These are phyloP conservation scores for Sebastes oblongus DNA, from an alignment of 2,797 vertebrate species.

Conservation along the genomic window DNA sequence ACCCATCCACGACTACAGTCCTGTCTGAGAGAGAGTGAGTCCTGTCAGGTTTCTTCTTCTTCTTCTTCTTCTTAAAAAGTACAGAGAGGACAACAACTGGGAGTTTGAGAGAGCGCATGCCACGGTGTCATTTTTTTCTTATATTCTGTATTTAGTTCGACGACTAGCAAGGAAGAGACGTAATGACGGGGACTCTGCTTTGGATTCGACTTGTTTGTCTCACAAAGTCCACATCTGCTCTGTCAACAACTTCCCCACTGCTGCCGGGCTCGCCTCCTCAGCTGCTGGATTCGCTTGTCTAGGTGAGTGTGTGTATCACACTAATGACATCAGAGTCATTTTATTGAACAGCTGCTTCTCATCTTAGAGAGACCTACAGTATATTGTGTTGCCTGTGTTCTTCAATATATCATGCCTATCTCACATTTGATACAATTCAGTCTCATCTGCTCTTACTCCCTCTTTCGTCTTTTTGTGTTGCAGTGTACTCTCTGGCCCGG, in stretches of 20 bases:
- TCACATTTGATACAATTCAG: not conserved
- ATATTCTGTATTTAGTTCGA: slow-evolving; percentile 81
- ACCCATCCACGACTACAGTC: slow-evolving; percentile 90
- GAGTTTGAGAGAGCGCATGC: not conserved
- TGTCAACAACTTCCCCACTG: slow-evolving; percentile 95
- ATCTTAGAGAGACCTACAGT: not conserved
- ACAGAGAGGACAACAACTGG: not conserved
- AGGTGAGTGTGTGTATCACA: slow-evolving; percentile 73
- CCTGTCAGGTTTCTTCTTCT: not conserved
- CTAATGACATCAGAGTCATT: not conserved
- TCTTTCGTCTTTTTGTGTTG: not conserved
- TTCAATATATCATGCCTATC: not conserved
- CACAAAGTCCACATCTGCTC: slow-evolving; percentile 93
- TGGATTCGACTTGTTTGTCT: slow-evolving; percentile 68
- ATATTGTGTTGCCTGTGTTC: not conserved
- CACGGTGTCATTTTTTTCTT: not conserved
- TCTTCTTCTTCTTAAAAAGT: not conserved
- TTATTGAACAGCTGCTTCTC: not conserved
- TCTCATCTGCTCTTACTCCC: not conserved
- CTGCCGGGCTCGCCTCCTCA: slow-evolving; percentile 94
- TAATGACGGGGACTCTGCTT: slow-evolving; percentile 48
- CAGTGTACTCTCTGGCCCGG: slow-evolving; percentile 88
- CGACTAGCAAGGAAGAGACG: slow-evolving; percentile 87
- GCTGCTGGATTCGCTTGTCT: slow-evolving; percentile 95
- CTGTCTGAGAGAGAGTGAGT: slow-evolving; percentile 91